These are phyloP conservation scores for Scomber scombrus DNA, from an alignment of 2,113 vertebrate species.

Conservation along the genomic window DNA sequence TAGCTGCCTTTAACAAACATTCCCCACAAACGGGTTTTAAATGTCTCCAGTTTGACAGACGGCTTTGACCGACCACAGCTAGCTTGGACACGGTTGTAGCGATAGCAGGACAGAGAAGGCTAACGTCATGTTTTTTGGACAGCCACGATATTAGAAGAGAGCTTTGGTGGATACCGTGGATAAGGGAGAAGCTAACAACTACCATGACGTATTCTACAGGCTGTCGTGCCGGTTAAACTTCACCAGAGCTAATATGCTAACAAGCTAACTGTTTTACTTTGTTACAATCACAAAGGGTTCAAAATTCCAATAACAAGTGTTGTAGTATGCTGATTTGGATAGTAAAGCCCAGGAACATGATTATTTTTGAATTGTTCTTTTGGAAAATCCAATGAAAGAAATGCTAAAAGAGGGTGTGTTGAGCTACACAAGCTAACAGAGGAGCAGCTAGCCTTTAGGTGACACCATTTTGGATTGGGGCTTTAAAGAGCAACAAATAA, in stretches of 20 bases:
- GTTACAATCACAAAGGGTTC: not conserved
- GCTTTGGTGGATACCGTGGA: not conserved
- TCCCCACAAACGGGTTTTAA: too few species aligned
- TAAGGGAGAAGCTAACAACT: not conserved
- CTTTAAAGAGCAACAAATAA: conserved; percentile 47
- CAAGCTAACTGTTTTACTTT: not conserved
- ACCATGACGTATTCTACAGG: too few species aligned
- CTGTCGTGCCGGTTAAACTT: too few species aligned
- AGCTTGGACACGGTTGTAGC: too few species aligned
- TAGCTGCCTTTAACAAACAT: too few species aligned
- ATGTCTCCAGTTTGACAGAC: too few species aligned
- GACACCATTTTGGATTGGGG: conserved; percentile 37
- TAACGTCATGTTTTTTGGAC: too few species aligned
- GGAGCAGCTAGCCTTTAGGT: not conserved
- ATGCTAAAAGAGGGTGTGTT: not conserved
- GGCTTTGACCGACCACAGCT: too few species aligned
- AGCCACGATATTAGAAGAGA: not conserved
- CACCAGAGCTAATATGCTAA: not conserved
- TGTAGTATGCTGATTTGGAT: not conserved
- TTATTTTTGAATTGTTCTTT: not conserved
- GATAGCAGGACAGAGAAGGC: too few species aligned
- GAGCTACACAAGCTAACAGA: not conserved
- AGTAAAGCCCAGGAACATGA: not conserved
- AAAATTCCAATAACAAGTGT: not conserved
- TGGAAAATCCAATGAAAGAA: not conserved